Base-by-base conservation (phyloP, 2,113 vertebrate species). In the Megaleporinus macrocephalus region DNA sequence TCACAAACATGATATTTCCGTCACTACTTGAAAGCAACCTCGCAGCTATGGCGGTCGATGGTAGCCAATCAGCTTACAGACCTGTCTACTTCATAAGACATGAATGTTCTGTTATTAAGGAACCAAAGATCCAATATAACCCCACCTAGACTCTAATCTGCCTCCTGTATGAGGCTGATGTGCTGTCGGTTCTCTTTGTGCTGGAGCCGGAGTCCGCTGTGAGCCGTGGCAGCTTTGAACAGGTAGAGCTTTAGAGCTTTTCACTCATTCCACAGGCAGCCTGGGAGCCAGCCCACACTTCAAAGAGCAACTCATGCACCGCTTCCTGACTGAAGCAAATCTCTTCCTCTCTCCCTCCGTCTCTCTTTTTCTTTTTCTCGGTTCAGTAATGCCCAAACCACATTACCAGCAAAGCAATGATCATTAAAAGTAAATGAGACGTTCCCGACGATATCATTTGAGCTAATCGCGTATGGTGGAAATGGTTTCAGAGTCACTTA, bases 181-280 rank as follows among this genome's bases (percentile, higher is more conserved):
- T 22, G 53, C 6, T 61, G 57, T 61, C 57, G 12, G 57, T 2
- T 55, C 53, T 51, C 49, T 51, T 51, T 61, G 57, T 26, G 57
- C 7, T 26, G 9, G n/a, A 12, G 57, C 22, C 26, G 57, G 12
- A 24, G n/a, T 55, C 57, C 5, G 57, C 57, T 7, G 55, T n/a
- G 22, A 57, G 55, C 22, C 22, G 20, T 22, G 55, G 55, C 49
- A n/a, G 55, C 55, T 57, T 57, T 57, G 55, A 57, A 57, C 55
- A 57, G 55, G 55, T 57, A 57, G 4, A 57, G 55, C 55, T 57
- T n/a, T 57, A n/a, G 20, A 57, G 55, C 55, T 6, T n/a, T 57
- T 57, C n/a, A 57, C 55, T 55, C 20, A 61, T 61, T 61, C 57
- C 57, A 61, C 57, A 26, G 57, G 57, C 57, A 61, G 57, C 57